Percentiles rank a stretch among this genome's conserved stretches.
These are phyloP conservation scores for Hesperophylax magnus DNA, from an alignment of 1,140 invertebrate species.

Conservation along the genomic window DNA sequence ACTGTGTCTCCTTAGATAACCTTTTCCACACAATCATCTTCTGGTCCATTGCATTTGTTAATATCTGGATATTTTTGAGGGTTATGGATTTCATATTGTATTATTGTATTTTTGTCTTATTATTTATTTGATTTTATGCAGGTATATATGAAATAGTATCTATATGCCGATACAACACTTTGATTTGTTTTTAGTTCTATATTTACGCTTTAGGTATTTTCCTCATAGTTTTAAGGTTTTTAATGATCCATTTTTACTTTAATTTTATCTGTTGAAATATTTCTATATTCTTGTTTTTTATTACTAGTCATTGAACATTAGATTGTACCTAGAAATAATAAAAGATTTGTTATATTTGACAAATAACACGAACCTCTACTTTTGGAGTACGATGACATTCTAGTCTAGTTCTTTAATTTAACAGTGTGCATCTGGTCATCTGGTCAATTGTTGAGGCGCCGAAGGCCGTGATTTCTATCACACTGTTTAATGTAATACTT, in stretches of 20 bases:
- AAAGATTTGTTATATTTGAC: background rate
- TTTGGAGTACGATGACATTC: background rate
- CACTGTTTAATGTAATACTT: background rate
- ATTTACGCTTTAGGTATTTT: constrained; percentile 19
- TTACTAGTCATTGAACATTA: constrained; percentile 13
- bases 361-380: background rate
- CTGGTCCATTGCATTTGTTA: too few relatives aligned
- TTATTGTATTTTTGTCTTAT: background rate
- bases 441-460: too few relatives aligned
- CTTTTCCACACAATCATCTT: too few relatives aligned
- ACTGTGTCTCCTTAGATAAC: background rate
- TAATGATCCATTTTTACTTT: constrained; percentile 11
- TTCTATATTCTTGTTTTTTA: constrained; percentile 5
- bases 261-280: constrained; percentile 19
- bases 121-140: background rate
- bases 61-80: background rate
- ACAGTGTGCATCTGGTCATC: background rate
- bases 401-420: background rate
- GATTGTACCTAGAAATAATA: constrained; percentile 21
- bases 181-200: constrained; percentile 12
- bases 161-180: background rate
- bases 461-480: background rate
- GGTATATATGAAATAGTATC: too few relatives aligned
- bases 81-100: constrained; percentile 10
- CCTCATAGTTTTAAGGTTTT: constrained; percentile 28